These are phyloP conservation scores for Dryobotodes eremita DNA, from an alignment of 2,888 invertebrate genomes.

Conservation along the genomic window DNA sequence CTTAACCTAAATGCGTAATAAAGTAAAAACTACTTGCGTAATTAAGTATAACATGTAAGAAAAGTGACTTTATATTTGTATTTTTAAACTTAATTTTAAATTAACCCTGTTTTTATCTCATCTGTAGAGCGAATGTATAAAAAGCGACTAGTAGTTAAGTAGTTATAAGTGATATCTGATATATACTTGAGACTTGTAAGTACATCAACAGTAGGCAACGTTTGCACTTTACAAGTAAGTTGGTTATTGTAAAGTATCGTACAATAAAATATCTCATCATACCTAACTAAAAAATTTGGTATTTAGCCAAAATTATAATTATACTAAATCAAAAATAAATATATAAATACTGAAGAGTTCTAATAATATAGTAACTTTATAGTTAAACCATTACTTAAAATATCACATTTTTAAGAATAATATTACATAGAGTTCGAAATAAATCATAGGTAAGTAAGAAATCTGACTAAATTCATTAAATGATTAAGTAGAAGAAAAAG, in stretches of 20 bases:
- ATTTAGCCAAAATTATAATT: constrained; percentile 38
- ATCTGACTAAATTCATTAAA: constrained; percentile 8
- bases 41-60: constrained; percentile 56
- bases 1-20: constrained; percentile 60
- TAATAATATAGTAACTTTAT: constrained; percentile 65
- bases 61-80: constrained; percentile 68
- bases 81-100: constrained; percentile 13
- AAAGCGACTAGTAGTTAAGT: constrained; percentile 34
- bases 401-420: constrained; percentile 85
- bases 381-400: constrained; percentile 81
- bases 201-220: constrained; percentile 43
- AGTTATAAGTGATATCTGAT: constrained; percentile 16
- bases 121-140: constrained; percentile 27
- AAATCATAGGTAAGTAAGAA: constrained; percentile 37
- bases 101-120: constrained; percentile 11
- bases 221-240: constrained; percentile 10
- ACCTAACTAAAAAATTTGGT: constrained; percentile 36
- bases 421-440: constrained; percentile 69
- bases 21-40: constrained; percentile 59
- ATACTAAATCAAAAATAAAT: constrained; percentile 33
- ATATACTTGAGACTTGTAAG: constrained; percentile 16
- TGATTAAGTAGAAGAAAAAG: neutral
- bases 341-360: constrained; percentile 57
- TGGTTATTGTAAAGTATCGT: constrained; percentile 17
- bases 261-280: constrained; percentile 21